Evolutionary conservation across 2,797 vertebrate genomes (phyloP).

Genomic region (Orientallactaga sibirica): DNA sequence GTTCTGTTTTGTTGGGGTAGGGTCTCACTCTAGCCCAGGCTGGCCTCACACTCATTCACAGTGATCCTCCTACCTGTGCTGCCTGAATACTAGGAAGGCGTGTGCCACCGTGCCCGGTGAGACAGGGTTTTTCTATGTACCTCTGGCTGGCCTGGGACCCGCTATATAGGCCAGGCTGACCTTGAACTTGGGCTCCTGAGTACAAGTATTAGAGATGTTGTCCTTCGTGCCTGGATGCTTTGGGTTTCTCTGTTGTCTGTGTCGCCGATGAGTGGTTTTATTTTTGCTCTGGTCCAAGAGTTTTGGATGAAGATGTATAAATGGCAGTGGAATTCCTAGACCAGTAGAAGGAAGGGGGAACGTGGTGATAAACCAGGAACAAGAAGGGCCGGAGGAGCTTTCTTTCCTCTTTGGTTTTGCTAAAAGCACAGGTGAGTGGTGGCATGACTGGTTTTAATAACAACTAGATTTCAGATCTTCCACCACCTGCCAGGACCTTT

Average conservation of each 20-base stretch:
- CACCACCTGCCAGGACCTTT: not conserved
- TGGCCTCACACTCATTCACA: not conserved
- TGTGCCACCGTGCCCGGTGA: not conserved
- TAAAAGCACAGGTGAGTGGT: not conserved
- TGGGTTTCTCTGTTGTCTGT: not conserved
- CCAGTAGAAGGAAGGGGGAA: not conserved
- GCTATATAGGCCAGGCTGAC: not conserved
- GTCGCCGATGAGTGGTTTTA: not conserved
- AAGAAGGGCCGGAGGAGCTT: not conserved
- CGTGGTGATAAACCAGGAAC: not conserved
- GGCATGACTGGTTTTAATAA: not conserved
- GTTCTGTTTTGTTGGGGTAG: not conserved
- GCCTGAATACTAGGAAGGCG: not conserved
- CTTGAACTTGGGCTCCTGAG: not conserved
- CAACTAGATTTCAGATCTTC: not conserved
- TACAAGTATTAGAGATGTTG: not conserved
- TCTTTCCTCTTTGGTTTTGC: not conserved
- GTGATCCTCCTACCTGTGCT: not conserved
- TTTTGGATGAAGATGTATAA: constrained; percentile 23
- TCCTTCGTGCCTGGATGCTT: not conserved
- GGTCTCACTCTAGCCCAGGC: not conserved
- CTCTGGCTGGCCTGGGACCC: not conserved
- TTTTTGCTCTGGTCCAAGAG: not conserved
- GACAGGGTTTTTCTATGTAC: not conserved
- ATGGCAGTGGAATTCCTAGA: not conserved